Evolutionary conservation across 2,888 invertebrate species (phyloP).

Genomic region (Boloria selene): DNA sequence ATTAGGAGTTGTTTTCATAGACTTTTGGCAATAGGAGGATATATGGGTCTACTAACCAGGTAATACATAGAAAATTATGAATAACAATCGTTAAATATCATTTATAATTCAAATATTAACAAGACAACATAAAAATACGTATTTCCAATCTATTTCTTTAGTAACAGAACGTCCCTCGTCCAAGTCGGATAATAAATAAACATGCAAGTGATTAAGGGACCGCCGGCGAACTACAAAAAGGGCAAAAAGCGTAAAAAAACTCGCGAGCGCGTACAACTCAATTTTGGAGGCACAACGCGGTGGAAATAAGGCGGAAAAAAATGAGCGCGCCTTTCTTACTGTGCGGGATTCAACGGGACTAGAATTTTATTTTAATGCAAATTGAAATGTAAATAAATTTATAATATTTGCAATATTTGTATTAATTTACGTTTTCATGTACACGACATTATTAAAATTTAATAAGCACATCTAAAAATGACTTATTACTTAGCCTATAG

Average conservation of each 20-base stretch:
- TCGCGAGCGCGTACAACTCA: conserved; percentile 77
- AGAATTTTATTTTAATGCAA: not conserved
- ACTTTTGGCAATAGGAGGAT: too few relatives aligned
- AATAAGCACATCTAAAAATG: too few relatives aligned
- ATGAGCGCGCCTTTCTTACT: conserved; percentile 59
- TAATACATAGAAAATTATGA: too few relatives aligned
- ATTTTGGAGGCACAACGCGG: conserved; percentile 77
- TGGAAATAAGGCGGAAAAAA: conserved; percentile 71
- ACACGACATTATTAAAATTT: too few relatives aligned
- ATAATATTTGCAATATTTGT: too few relatives aligned
- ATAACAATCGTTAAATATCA: too few relatives aligned
- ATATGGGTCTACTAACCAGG: too few relatives aligned
- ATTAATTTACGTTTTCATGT: too few relatives aligned
- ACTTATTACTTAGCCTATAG: too few relatives aligned
- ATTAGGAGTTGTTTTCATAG: too few relatives aligned
- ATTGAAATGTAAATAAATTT: too few relatives aligned
- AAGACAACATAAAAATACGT: conserved; percentile 3
- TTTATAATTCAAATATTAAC: not conserved
- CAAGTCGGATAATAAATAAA: conserved; percentile 70
- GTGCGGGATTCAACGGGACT: conserved; percentile 42
- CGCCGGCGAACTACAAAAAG: conserved; percentile 72
- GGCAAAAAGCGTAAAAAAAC: conserved; percentile 48
- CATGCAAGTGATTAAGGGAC: conserved; percentile 73
- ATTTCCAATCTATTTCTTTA: not conserved
- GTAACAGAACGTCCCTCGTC: conserved; percentile 35